Base-by-base conservation (phyloP, 2,888 invertebrate genomes). In the Eudemis profundana region DNA sequence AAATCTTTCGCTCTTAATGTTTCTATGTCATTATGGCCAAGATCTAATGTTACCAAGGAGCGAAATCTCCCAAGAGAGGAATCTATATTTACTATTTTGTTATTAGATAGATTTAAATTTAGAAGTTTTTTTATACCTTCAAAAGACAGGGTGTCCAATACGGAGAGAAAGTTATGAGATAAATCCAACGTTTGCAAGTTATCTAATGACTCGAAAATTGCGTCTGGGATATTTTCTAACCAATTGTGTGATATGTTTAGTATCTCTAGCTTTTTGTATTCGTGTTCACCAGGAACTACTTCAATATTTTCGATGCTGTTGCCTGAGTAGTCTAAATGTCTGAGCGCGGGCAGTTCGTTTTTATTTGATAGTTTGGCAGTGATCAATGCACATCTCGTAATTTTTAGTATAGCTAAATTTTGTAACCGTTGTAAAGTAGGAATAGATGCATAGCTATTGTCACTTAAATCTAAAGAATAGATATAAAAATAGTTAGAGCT, bases 221-320 rank as follows among this genome's bases (percentile, higher is more conserved):
- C 75, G 17, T 83, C 81, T 3, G 80, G 73, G 33, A 88, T 68
- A 19, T 68, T 62, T 0, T 72, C 70, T 1, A 89, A 61, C 56
- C 79, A 71, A 69, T 89, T 89, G 59, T 84, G 71, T 0, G 87
- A 83, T 14, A 89, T 66, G 62, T 86, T 78, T 5, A 89, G 69
- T 23, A 61, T 75, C 38, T 67, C 71, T n/a, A 89, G 63, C 0
- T 66, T 71, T 15, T 17, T 72, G 49, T 73, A 86, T 2, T 65
- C 40, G 36, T 70, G 49, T 14, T 73, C 23, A 17, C 50, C 56
- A 1, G 65, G 36, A n/a, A 68, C 47, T 0, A 75, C 62, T 53
- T 66, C 49, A 14, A 87, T 77, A 36, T 70, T 62, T 21, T 54
- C 73, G 10, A 89, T 86, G 3, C 40, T 71, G 63, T 89, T 89